Evolutionary conservation across 1,140 invertebrate genomes (phyloP).

Genomic region (Heliothis subflexa): DNA sequence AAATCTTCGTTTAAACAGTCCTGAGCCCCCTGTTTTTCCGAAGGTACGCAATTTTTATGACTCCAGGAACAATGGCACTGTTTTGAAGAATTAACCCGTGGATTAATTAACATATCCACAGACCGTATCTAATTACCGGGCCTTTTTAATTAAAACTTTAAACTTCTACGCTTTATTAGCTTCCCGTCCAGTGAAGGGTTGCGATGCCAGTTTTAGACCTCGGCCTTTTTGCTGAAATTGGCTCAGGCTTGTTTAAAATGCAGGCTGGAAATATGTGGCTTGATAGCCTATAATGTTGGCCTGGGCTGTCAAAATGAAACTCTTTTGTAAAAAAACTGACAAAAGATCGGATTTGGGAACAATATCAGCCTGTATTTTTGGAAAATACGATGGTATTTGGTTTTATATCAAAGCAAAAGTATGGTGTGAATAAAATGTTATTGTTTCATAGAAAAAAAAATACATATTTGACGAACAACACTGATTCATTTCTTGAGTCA

Average conservation of each 20-base stretch:
- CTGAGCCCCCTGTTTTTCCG: conserved; percentile 16
- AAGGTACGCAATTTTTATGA: conserved; percentile 74
- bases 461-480: too few relatives aligned
- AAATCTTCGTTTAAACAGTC: not conserved
- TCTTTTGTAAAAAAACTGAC: not conserved
- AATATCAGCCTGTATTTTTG: too few relatives aligned
- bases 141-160: conserved; percentile 83
- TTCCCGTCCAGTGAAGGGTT: conserved; percentile 66
- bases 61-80: conserved; percentile 75
- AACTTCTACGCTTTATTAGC: conserved; percentile 78
- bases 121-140: conserved; percentile 81
- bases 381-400: too few relatives aligned
- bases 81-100: conserved; percentile 81
- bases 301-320: not conserved
- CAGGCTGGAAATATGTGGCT: not conserved
- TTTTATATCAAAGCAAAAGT: too few relatives aligned
- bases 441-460: too few relatives aligned
- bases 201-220: conserved; percentile 49
- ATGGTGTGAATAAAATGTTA: too few relatives aligned
- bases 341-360: too few relatives aligned
- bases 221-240: conserved; percentile 19
- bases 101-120: conserved; percentile 83
- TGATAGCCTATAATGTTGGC: not conserved
- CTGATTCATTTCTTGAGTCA: too few relatives aligned
- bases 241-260: conserved; percentile 1